These are phyloP conservation scores for Eufriesea mexicana DNA, from an alignment of 1,140 invertebrate species.

Conservation along the genomic window DNA sequence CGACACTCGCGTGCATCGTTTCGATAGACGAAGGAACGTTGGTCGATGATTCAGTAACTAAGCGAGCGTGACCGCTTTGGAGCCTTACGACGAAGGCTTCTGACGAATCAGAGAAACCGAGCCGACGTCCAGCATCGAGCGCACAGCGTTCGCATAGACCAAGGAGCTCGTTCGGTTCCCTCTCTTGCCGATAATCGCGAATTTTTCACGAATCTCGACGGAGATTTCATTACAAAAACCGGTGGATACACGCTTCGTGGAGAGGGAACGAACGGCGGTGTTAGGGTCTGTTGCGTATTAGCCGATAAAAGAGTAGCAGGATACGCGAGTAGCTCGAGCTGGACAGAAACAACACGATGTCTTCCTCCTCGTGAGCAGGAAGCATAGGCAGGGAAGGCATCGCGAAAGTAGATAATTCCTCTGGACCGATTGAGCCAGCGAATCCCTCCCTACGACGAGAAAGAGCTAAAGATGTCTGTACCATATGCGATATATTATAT, in stretches of 20 bases:
- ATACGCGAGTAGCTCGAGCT: constrained; percentile 1
- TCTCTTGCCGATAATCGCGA: background rate
- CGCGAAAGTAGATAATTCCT: constrained; percentile 42
- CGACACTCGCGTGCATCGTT: background rate
- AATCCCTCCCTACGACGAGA: constrained; percentile 60
- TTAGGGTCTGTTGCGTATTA: background rate
- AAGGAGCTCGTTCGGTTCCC: background rate
- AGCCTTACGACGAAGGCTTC: background rate
- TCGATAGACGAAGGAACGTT: background rate
- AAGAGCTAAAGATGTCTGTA: constrained; percentile 27
- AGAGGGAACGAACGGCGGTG: background rate
- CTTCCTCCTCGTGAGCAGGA: background rate
- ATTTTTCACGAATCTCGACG: background rate
- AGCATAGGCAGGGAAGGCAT: constrained; percentile 3
- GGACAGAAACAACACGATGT: constrained; percentile 40
- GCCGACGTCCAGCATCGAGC: constrained; percentile 46
- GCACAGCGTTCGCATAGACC: background rate
- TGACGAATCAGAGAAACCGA: constrained; percentile 51
- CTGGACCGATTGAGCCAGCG: constrained; percentile 61
- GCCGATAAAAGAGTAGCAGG: no score
- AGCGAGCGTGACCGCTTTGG: constrained; percentile 12
- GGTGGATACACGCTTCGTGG: no score
- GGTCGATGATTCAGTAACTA: constrained; percentile 11
- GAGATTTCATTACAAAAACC: background rate
- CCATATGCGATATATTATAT: constrained; percentile 6